Conservation (phyloP, 2,888 invertebrate species). For the Amphipoea lucens region DNA sequence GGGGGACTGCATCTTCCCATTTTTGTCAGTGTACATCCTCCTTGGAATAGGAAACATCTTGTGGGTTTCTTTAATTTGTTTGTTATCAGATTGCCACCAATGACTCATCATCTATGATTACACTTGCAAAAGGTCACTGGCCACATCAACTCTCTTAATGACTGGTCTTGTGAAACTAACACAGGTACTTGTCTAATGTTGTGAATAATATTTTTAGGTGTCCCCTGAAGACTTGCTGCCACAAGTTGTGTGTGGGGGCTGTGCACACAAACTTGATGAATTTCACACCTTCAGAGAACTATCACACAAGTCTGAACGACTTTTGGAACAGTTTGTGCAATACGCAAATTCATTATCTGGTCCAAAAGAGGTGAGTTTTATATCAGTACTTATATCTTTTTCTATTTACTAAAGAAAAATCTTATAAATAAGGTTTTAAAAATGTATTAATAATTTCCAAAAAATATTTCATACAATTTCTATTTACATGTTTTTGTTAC, state of each 20-base stretch:
- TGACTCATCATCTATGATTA: constrained; percentile 88
- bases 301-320: constrained; percentile 93
- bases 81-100: constrained; percentile 81
- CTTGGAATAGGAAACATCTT: constrained; percentile 64
- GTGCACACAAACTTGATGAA: constrained; percentile 94
- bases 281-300: constrained; percentile 94
- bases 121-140: constrained; percentile 86
- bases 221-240: constrained; percentile 94
- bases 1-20: constrained; percentile 80
- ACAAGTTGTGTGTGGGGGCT: constrained; percentile 94
- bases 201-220: constrained; percentile 90
- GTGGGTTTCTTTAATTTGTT: constrained; percentile 73
- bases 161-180: constrained; percentile 76
- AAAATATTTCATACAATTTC: constrained; percentile 53
- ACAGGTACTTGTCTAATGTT: constrained; percentile 66
- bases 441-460: constrained; percentile 50
- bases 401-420: constrained; percentile 13
- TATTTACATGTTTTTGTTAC: constrained; percentile 69
- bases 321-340: constrained; percentile 94
- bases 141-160: constrained; percentile 83
- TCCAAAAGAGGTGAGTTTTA: constrained; percentile 91
- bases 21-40: constrained; percentile 68
- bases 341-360: constrained; percentile 93
- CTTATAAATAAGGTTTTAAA: constrained; percentile 27
- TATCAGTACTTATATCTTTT: background rate